Percentiles rank a stretch among this genome's conserved stretches.
These are phyloP conservation scores for Battus philenor DNA, from an alignment of 1,140 invertebrate species.

Conservation along the genomic window DNA sequence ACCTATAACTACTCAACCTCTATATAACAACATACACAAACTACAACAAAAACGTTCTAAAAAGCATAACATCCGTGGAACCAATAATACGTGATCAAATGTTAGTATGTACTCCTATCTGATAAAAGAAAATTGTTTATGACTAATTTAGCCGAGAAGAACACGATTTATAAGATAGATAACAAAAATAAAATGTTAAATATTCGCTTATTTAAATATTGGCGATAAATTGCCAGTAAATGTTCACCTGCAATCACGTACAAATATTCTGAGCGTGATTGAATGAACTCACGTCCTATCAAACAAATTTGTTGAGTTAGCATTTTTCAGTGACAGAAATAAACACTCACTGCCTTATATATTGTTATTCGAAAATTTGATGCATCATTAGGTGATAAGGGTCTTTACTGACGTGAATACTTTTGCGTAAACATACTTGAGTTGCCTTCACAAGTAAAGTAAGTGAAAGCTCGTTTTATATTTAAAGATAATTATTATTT, in stretches of 20 bases:
- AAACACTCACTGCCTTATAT: slow-evolving; percentile 4
- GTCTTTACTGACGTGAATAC: background rate
- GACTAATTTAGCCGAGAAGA: slow-evolving; percentile 1
- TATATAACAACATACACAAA: background rate
- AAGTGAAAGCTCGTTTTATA: too few species aligned
- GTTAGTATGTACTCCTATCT: too few species aligned
- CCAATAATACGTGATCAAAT: too few species aligned
- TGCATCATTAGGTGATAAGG: background rate
- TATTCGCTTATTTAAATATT: slow-evolving; percentile 4
- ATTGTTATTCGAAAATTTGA: slow-evolving; percentile 1
- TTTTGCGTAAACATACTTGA: too few species aligned
- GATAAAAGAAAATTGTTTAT: too few species aligned
- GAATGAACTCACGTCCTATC: slow-evolving; percentile 4
- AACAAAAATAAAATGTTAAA: slow-evolving; percentile 2
- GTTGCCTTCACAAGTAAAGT: too few species aligned
- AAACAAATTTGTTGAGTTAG: background rate
- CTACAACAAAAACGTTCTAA: background rate
- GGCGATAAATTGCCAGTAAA: background rate
- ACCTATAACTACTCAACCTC: background rate
- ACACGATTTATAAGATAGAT: slow-evolving; percentile 12
- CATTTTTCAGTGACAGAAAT: background rate
- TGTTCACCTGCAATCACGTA: slow-evolving; percentile 8
- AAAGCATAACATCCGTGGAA: background rate
- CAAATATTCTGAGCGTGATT: background rate
- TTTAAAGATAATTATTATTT: too few species aligned